Evolutionary conservation across 2,113 vertebrate genomes (phyloP), one percentile per base, ranked within the genome.

Genomic region (Gorilla gorilla): DNA sequence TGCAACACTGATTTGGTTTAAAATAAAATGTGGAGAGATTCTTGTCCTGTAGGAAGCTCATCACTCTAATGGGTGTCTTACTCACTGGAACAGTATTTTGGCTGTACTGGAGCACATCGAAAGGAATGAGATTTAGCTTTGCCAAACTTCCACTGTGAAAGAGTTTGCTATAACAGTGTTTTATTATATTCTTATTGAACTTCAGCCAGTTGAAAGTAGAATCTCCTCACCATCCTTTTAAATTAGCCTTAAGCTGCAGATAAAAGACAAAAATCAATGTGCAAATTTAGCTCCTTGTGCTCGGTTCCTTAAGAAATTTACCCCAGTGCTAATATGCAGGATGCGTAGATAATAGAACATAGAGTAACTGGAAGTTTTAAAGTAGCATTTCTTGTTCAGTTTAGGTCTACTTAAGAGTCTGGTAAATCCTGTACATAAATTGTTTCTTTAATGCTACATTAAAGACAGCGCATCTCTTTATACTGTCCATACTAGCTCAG

Each of bases 191-290:
- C 96, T 66, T 80, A 66, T 23, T 98, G 91, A 98, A 95, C 73
- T 87, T 87, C 72, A 93, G 72, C 93, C 84, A 81, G 79, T 96
- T 90, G 94, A 95, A 98, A 97, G 96, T 78, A 96, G 89, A 68
- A 89, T 93, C 70, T 96, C 97, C 52, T 95, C 89, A 95, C 92
- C 64, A 73, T 97, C 72, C 72, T 96, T 97, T 98, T 85, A 97
- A 94, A 97, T 97, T 76, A 97, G 59, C 82, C 85, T 96, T 75
- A 97, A 96, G 98, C 72, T 76, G 75, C 84, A 96, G 97, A 93
- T 88, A 97, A 98, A 98, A 97, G 96, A 87, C 81, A 90, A 93
- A 98, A 98, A 96, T 96, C 96, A 94, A 93, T 94, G 79, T 93
- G 61, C 61, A 96, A 76, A 97, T 98, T 97, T 94, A 96, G 16